Conservation (phyloP, 2,113 vertebrate genomes). For the Hyperopisus bebe region DNA sequence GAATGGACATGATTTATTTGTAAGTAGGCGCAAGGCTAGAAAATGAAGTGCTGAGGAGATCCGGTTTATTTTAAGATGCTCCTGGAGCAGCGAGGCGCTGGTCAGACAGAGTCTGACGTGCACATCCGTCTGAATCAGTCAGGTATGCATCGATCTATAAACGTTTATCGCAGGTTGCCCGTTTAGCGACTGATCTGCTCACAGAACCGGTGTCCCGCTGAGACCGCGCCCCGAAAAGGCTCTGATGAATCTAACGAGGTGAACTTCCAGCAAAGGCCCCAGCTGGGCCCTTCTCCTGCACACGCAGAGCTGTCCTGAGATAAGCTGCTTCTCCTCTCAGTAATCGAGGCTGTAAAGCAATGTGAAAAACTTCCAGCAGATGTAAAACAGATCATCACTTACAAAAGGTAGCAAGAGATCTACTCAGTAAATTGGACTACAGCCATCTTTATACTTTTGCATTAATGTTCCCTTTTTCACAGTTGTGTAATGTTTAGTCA, state of each 20-base stretch:
- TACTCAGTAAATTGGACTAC: background rate
- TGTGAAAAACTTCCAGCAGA: background rate
- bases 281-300: background rate
- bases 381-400: background rate
- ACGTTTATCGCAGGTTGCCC: background rate
- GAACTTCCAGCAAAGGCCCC: background rate
- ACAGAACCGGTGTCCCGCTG: background rate
- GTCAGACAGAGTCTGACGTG: background rate
- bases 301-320: background rate
- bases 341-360: background rate
- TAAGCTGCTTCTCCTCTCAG: background rate
- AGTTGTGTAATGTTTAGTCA: background rate
- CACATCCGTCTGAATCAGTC: background rate
- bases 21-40: background rate
- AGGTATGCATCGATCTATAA: background rate
- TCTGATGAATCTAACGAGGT: background rate
- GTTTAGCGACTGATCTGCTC: background rate
- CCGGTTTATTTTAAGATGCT: background rate
- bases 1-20: conserved; percentile 6
- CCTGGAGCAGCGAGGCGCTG: background rate
- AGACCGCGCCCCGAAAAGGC: background rate
- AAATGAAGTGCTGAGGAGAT: background rate
- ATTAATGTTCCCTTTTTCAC: background rate
- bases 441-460: background rate
- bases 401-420: background rate